Evolutionary conservation across 2,888 invertebrate genomes (phyloP), one percentile per base, ranked within the genome.

Genomic region (Hypomecis punctinalis): DNA sequence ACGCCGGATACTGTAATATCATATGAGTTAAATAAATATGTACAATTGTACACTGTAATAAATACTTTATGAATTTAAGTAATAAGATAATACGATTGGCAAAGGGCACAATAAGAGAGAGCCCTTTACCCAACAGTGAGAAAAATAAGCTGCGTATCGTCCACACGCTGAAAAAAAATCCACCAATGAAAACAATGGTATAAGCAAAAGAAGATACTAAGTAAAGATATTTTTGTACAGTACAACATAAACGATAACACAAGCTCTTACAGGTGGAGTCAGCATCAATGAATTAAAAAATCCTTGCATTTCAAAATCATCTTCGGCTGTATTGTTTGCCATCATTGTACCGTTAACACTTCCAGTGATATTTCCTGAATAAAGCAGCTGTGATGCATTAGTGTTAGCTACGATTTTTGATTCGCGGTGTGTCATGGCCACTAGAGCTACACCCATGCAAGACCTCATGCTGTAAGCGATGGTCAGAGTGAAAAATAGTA

Each of bases 371-470:
- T 55, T 55, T 7, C 40, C 23, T 0, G 36, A 9, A 39, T 4
- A 23, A 33, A 23, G 23, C 23, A 23, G 23, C 23, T 46, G 53
- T 1, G 8, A 13, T 8, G 23, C 11, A 10, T 7, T 13, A 13
- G 45, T 46, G 33, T 11, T 13, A 23, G 11, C 0, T n/a, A 9
- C 4, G 33, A 45, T 4, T 13, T 45, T 6, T 10, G 37, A 43
- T 0, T 74, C 68, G 33, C 68, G 71, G 13, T 77, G 71, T 0
- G 83, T 84, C 95, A 96, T 96, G 0, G 95, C 95, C 0, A 96
- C 95, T 33, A 96, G 84, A 0, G 94, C 94, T 0, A 96, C 95
- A 0, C 95, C 95, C 81, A 96, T 92, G 68, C 94, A 94, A 0
- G 95, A 91, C 64, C 96, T 85, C 85, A 95, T 93, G 8, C 94